Percentiles rank a stretch among this genome's conserved stretches.
Conservation (phyloP, 2,797 vertebrate genomes). For the Lithobates sylvaticus region DNA sequence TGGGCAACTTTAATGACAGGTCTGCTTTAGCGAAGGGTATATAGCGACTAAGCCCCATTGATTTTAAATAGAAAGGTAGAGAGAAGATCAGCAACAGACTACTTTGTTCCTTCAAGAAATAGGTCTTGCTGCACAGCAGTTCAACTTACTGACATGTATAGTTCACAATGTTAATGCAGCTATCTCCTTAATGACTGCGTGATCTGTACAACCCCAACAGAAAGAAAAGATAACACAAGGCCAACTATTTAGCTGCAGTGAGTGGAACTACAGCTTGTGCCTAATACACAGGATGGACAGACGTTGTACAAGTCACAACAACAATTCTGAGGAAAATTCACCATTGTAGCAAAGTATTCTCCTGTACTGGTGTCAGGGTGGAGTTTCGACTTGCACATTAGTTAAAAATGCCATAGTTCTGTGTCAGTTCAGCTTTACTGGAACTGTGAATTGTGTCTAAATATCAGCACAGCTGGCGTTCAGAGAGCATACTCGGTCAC, state of each 20-base stretch:
- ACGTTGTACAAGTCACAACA: constrained; percentile 62
- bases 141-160: neutral
- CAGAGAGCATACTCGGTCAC: constrained; percentile 74
- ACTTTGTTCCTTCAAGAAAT: neutral
- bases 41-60: neutral
- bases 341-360: constrained; percentile 73
- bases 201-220: neutral
- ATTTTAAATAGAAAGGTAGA: neutral
- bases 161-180: neutral
- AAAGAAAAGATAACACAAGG: neutral
- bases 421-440: constrained; percentile 64
- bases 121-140: constrained; percentile 1
- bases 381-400: constrained; percentile 36
- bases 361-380: constrained; percentile 48
- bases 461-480: constrained; percentile 75
- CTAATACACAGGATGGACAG: neutral
- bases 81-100: neutral
- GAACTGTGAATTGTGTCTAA: constrained; percentile 64
- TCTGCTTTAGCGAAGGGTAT: neutral
- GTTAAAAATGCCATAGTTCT: constrained; percentile 41
- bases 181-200: neutral
- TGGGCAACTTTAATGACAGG: neutral
- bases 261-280: constrained; percentile 27
- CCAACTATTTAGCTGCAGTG: neutral
- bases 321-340: constrained; percentile 66